Evolutionary conservation across 2,113 vertebrate species (phyloP), one percentile per base, ranked within the genome.

Genomic region (Thymallus thymallus): DNA sequence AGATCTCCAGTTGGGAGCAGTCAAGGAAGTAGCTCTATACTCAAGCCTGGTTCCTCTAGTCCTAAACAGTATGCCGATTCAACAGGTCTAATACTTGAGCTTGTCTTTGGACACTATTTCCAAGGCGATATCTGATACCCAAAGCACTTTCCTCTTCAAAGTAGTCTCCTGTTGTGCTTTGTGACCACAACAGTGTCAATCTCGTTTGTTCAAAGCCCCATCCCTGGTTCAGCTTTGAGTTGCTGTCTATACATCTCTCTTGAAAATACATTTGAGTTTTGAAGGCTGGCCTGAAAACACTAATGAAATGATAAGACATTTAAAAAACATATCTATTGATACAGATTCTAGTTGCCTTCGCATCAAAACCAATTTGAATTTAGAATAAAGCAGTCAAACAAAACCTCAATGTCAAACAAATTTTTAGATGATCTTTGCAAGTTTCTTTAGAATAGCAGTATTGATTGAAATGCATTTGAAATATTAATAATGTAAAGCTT

Each of bases 81-180:
- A 89, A 85, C 84, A 80, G 45, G 75, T 90, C 76, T 84, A 60
- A 84, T 79, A 73, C 74, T 78, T 58, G 16, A 76, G 76, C 61
- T 60, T 74, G 78, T 88, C 83, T 86, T 78, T 23, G 80, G 82
- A 72, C 88, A 87, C 78, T 76, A 80, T 86, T 90, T 84, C 80
- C 69, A 78, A 83, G 80, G 85, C 80, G 88, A 91, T 92, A 91
- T 88, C 74, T 78, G 82, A 92, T 90, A 91, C 90, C 82, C 84
- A 84, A 89, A 90, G 87, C 89, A 74, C 73, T 89, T 84, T 82
- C 72, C 82, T 77, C 90, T 89, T 92, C 86, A 93, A 92, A 93
- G 90, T 91, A 80, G 82, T 77, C 84, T 90, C 91, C 92, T 91
- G 92, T 92, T 91, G 91, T 88, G 91, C 90, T 82, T 84, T 91